Evolutionary conservation across 2,888 invertebrate species (phyloP).

Genomic region (Microctonus brassicae): DNA sequence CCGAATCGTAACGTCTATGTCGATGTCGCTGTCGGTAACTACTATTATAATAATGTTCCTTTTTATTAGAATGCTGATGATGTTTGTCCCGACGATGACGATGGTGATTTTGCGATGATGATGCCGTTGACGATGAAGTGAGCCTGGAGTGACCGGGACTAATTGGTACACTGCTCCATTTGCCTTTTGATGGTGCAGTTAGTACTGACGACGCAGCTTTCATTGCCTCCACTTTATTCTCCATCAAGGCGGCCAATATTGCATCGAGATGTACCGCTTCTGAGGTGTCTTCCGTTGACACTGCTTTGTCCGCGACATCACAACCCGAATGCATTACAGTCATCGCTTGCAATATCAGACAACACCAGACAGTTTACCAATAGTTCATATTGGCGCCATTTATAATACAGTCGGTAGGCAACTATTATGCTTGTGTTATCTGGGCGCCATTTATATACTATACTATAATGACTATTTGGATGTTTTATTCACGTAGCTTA

Average conservation of each 20-base stretch:
- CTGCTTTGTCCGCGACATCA: slow-evolving; percentile 78
- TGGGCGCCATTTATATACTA: too few species aligned
- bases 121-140: slow-evolving; percentile 69
- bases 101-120: slow-evolving; percentile 68
- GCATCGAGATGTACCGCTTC: slow-evolving; percentile 79
- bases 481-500: too few species aligned
- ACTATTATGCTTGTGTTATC: too few species aligned
- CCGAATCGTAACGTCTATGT: slow-evolving; percentile 62
- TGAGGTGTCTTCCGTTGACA: slow-evolving; percentile 76
- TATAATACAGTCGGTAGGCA: too few species aligned
- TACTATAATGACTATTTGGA: too few species aligned
- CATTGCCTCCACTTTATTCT: slow-evolving; percentile 79
- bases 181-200: slow-evolving; percentile 69
- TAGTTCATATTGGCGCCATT: too few species aligned
- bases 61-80: slow-evolving; percentile 52
- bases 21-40: slow-evolving; percentile 49
- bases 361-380: too few species aligned
- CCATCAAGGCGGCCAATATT: slow-evolving; percentile 79
- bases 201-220: slow-evolving; percentile 64
- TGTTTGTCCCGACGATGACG: slow-evolving; percentile 59
- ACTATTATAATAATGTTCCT: slow-evolving; percentile 49
- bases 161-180: slow-evolving; percentile 70
- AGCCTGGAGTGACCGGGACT: slow-evolving; percentile 69
- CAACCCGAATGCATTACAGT: slow-evolving; percentile 67
- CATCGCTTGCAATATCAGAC: slow-evolving; percentile 46